A percentile compares a stretch with the other conserved stretches of the same genome.
phyloP scores from a whole-genome alignment of 2,797 vertebrate genomes.

The Diplodus sargus region DNA sequence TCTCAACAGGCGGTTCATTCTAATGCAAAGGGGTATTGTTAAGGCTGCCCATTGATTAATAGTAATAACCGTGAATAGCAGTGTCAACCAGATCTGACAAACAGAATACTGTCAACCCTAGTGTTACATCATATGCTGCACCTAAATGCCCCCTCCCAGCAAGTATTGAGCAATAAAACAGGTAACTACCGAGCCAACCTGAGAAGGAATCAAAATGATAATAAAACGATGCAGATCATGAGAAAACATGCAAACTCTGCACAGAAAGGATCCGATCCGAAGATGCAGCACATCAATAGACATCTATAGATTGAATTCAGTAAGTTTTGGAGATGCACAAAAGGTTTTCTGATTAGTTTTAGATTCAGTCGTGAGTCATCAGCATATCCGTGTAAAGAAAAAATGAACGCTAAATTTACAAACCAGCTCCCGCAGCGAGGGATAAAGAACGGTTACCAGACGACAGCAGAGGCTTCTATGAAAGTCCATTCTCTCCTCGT shows the following conservation, averaged over 20 bases:
- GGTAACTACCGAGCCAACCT: no score
- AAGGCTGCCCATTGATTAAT: conserved; percentile 38
- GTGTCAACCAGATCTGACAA: conserved; percentile 17
- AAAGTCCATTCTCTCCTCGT: no score
- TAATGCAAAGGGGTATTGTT: conserved; percentile 11
- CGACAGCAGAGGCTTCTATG: neutral
- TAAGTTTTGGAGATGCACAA: neutral
- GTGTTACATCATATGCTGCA: conserved; percentile 18
- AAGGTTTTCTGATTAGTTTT: neutral
- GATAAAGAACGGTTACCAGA: neutral
- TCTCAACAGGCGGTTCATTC: conserved; percentile 26
- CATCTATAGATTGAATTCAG: neutral
- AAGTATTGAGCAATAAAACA: conserved; percentile 6
- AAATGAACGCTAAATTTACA: neutral
- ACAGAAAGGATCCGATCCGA: neutral
- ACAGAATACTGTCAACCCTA: conserved; percentile 16
- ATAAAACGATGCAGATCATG: neutral
- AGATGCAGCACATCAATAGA: neutral
- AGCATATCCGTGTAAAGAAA: conserved; percentile 1
- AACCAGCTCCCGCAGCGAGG: neutral
- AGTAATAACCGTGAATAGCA: conserved; percentile 16
- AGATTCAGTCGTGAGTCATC: conserved; percentile 10
- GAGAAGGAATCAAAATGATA: conserved; percentile 3
- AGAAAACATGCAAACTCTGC: neutral
- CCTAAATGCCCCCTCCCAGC: conserved; percentile 24